Evolutionary conservation across 2,888 invertebrate species (phyloP).

Genomic region (Noctua comes): DNA sequence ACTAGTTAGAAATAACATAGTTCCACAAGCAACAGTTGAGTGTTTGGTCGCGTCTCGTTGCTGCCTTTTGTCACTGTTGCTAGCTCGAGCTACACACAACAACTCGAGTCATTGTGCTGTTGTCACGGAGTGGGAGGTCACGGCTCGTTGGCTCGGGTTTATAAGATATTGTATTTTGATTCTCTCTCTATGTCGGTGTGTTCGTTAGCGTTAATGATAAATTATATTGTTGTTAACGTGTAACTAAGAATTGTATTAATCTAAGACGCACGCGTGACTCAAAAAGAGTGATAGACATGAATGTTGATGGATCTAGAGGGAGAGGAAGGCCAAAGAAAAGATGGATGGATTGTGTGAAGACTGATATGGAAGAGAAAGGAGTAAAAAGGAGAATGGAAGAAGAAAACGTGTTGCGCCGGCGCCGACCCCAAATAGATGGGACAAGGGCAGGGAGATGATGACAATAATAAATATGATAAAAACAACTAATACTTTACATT

Average conservation of each 20-base stretch:
- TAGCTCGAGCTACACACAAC: slow-evolving; percentile 8
- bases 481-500: not conserved
- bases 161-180: slow-evolving; percentile 11
- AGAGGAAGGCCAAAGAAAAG: no score
- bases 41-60: slow-evolving; percentile 8
- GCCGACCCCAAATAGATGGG: no score
- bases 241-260: not conserved
- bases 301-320: no score
- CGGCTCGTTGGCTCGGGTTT: slow-evolving; percentile 8
- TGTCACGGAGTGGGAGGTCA: not conserved
- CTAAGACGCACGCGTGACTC: not conserved
- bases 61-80: slow-evolving; percentile 4
- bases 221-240: not conserved
- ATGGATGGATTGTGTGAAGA: no score
- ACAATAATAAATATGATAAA: no score
- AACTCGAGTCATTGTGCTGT: slow-evolving; percentile 7
- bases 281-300: no score
- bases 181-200: not conserved
- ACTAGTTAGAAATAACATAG: not conserved
- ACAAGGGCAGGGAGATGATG: no score
- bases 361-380: no score
- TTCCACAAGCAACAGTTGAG: slow-evolving; percentile 59
- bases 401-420: no score
- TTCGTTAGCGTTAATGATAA: not conserved
- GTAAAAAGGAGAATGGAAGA: no score